These are phyloP conservation scores for Oceanodroma leucorhoa DNA, from an alignment of 2,797 vertebrate species.

Conservation along the genomic window DNA sequence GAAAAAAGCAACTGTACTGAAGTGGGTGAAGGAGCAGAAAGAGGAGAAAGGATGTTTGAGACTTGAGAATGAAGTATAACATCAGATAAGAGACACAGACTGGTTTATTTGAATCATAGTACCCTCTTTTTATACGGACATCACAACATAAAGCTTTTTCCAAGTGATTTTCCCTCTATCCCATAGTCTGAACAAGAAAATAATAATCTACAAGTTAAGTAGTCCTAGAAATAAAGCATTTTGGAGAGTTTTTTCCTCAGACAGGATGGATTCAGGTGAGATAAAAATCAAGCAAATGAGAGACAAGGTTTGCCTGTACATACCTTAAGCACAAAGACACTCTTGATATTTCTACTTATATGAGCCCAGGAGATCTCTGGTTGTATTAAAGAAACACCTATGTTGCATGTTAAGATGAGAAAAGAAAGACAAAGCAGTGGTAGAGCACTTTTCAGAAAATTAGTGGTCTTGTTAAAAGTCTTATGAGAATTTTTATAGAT, in stretches of 20 bases:
- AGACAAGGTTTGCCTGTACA: not conserved
- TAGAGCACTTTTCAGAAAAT: not conserved
- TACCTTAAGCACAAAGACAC: not conserved
- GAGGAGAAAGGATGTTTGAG: not conserved
- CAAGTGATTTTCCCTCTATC: not conserved
- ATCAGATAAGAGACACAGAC: not conserved
- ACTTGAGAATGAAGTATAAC: not conserved
- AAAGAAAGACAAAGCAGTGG: not conserved
- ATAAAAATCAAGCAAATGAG: not conserved
- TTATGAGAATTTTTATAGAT: not conserved
- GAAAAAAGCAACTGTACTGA: not conserved
- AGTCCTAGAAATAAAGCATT: not conserved
- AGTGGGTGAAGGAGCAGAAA: not conserved
- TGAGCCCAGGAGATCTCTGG: not conserved
- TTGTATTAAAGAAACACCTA: not conserved
- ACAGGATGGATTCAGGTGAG: not conserved
- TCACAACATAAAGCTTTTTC: not conserved
- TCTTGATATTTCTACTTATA: not conserved
- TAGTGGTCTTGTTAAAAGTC: not conserved
- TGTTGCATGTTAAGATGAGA: not conserved
- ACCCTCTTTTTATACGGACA: not conserved
- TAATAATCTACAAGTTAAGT: not conserved
- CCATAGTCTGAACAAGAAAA: not conserved
- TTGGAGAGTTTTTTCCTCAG: not conserved
- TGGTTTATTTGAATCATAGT: not conserved